Base-by-base conservation (phyloP, 1,140 invertebrate species). In the Leptopilina clavipes region DNA sequence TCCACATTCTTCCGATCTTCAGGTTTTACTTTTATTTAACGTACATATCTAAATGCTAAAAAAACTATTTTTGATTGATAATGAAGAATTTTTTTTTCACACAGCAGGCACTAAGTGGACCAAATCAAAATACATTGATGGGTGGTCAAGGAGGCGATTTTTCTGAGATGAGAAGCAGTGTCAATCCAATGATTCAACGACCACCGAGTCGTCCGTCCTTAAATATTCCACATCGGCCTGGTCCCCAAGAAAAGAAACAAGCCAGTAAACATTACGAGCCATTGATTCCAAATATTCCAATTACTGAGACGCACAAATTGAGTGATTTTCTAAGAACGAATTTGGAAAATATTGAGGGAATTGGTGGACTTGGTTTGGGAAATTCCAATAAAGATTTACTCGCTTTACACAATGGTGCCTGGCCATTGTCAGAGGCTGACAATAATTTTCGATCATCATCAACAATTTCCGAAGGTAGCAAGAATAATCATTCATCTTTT, bases 341-440 rank as follows among this genome's bases (percentile, higher is more conserved):
- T 89, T 86, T 95, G 74, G 94, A 95, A 83, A 94, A 92, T 85
- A 87, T 95, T 52, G 94, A 95, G 84, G 94, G 92, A 18, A 86
- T 93, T 10, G 91, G 89, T 74, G 90, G 83, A 84, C 80, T 89
- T 52, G 87, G 87, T 48, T 80, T 90, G 54, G 87, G 84, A 25
- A 89, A 85, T 81, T 92, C 93, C 14, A 93, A 93, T 83, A 93
- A 94, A 87, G 93, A 94, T 87, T 86, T 94, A n/a, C 84, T 94
- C 76, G 93, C 93, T 25, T 86, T 94, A 56, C 93, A 94, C 78
- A 94, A 94, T 86, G 93, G 93, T 45, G 92, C 93, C 22, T 94
- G 93, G 93, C 85, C 88, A 72, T 76, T 85, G 70, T 40, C 37
- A 40, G 87, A 88, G 74, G 83, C 82, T 73, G 89, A 90, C 25